A percentile compares a stretch with the other conserved stretches of the same genome.
phyloP scores from a whole-genome alignment of 2,113 vertebrate genomes.

The Tragulus kanchil region DNA sequence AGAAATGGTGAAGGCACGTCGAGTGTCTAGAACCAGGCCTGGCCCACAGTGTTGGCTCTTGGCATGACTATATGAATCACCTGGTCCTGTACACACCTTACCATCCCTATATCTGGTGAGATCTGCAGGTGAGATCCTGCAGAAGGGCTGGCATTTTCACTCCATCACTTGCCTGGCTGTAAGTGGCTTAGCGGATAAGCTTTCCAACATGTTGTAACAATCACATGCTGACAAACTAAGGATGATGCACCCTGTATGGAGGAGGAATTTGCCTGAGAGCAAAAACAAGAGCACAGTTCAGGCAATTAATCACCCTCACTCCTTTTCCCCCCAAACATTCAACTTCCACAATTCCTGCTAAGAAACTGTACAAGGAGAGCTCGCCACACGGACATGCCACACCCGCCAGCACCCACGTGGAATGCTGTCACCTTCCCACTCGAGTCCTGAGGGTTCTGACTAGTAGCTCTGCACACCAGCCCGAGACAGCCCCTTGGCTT shows the following conservation, averaged over 20 bases:
- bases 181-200: neutral
- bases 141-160: neutral
- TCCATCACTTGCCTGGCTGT: neutral
- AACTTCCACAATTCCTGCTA: slow-evolving; percentile 37
- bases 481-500: neutral
- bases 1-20: neutral
- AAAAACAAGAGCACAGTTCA: slow-evolving; percentile 6
- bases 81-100: neutral
- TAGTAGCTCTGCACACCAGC: neutral
- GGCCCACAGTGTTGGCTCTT: neutral
- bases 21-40: neutral
- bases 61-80: neutral
- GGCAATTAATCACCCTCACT: slow-evolving; percentile 29
- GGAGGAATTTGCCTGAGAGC: slow-evolving; percentile 71
- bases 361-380: neutral
- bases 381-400: neutral
- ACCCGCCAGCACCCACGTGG: neutral
- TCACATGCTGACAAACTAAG: neutral
- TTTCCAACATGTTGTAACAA: slow-evolving; percentile 56
- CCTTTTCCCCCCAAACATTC: neutral
- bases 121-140: neutral
- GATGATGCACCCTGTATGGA: neutral
- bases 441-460: neutral
- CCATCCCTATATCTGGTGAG: neutral
- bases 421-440: neutral